Evolutionary conservation across 2,797 vertebrate species (phyloP).

Genomic region (Chrysocyon brachyurus): DNA sequence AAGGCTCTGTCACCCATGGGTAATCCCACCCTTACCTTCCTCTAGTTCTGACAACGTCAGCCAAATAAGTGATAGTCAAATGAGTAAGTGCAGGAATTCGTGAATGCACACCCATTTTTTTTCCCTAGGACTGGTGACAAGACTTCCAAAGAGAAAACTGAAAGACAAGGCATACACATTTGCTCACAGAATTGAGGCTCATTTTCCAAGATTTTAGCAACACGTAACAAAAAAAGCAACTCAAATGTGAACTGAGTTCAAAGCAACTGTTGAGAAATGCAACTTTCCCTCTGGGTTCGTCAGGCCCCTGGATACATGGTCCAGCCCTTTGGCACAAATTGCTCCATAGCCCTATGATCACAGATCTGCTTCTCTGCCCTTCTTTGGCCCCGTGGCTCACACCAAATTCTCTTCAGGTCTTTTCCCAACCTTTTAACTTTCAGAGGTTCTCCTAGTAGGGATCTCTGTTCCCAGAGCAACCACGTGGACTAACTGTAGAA

Average conservation of each 20-base stretch:
- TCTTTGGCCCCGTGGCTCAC: not conserved
- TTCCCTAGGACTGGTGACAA: constrained; percentile 36
- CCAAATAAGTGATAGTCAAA: not conserved
- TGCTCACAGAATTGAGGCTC: not conserved
- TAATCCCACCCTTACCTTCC: not conserved
- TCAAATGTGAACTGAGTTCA: not conserved
- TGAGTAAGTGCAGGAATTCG: not conserved
- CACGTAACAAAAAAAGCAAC: not conserved
- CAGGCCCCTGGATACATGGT: not conserved
- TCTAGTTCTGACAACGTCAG: not conserved
- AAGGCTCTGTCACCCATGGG: not conserved
- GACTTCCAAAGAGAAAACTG: constrained; percentile 15
- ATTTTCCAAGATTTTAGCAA: constrained; percentile 15
- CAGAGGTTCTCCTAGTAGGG: not conserved
- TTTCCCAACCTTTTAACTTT: not conserved
- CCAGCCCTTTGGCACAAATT: constrained; percentile 68
- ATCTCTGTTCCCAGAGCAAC: not conserved
- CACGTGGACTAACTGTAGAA: not conserved
- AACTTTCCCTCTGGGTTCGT: not conserved
- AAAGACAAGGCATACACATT: not conserved
- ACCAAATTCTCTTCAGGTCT: not conserved
- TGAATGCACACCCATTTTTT: not conserved
- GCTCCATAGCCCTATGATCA: not conserved
- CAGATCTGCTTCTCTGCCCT: not conserved
- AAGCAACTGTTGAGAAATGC: constrained; percentile 44